phyloP scores from a whole-genome alignment of 2,888 invertebrate species.

The Drosophila colorata region DNA sequence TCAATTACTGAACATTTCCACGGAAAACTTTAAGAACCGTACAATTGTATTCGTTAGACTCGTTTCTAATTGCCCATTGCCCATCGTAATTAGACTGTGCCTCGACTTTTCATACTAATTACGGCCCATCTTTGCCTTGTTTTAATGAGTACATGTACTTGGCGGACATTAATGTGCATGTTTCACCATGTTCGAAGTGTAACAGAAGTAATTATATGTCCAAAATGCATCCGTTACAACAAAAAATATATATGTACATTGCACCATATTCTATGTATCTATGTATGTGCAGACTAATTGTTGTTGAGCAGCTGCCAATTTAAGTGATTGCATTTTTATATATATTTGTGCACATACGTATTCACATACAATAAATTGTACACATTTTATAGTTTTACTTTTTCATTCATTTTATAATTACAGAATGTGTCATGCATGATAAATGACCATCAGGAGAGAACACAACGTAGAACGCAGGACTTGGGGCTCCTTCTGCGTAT shows the following conservation, averaged over 20 bases:
- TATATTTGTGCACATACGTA: background rate
- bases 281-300: background rate
- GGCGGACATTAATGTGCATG: too few relatives aligned
- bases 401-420: conserved; percentile 53
- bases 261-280: too few relatives aligned
- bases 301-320: conserved; percentile 3
- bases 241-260: background rate
- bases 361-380: conserved; percentile 1
- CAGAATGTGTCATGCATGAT: conserved; percentile 39
- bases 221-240: background rate
- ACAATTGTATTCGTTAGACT: background rate
- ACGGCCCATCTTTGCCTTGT: background rate
- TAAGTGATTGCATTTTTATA: background rate
- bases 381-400: conserved; percentile 8
- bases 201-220: background rate
- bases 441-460: conserved; percentile 42
- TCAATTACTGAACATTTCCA: background rate
- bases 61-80: too few relatives aligned
- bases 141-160: background rate
- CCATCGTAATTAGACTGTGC: background rate
- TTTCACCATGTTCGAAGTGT: background rate
- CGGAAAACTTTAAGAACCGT: background rate
- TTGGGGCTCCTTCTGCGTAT: conserved; percentile 18
- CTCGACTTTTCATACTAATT: background rate
- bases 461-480: conserved; percentile 1